A percentile compares a stretch with the other conserved stretches of the same genome.
phyloP scores from a whole-genome alignment of 2,888 invertebrate genomes.

The Lasioglossum leucozonium region DNA sequence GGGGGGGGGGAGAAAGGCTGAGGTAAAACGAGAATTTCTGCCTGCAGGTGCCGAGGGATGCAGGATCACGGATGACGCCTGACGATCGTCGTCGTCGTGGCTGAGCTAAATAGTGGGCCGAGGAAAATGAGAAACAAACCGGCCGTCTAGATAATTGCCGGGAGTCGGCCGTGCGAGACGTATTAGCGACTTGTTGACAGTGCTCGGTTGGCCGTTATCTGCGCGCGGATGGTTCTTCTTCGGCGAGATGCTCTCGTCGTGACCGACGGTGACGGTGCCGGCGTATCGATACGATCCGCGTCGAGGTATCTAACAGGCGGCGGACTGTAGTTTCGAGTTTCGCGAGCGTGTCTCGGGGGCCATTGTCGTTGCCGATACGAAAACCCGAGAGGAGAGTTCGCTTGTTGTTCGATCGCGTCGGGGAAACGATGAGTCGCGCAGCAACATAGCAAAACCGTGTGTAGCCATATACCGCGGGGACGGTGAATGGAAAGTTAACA shows the following conservation, averaged over 20 bases:
- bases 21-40: background rate
- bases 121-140: conserved; percentile 19
- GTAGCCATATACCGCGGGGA: conserved; percentile 53
- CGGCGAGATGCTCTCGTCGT: conserved; percentile 7
- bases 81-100: background rate
- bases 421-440: conserved; percentile 52
- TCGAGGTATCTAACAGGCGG: conserved; percentile 29
- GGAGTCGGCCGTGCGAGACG: background rate
- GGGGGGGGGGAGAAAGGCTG: too few relatives aligned
- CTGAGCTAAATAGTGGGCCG: background rate
- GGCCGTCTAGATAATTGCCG: conserved; percentile 37
- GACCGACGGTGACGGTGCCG: conserved; percentile 44
- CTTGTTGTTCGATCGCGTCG: conserved; percentile 1
- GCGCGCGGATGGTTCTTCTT: conserved; percentile 14
- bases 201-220: conserved; percentile 33
- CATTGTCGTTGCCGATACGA: background rate
- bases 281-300: conserved; percentile 11
- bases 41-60: conserved; percentile 28
- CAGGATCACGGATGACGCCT: background rate
- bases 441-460: conserved; percentile 49
- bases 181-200: conserved; percentile 46
- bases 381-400: conserved; percentile 15
- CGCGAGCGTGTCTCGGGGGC: conserved; percentile 40
- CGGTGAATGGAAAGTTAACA: conserved; percentile 79
- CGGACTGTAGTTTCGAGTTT: conserved; percentile 31